These are phyloP conservation scores for Idris sp. DNA, from an alignment of 1,140 invertebrate species.

Conservation along the genomic window DNA sequence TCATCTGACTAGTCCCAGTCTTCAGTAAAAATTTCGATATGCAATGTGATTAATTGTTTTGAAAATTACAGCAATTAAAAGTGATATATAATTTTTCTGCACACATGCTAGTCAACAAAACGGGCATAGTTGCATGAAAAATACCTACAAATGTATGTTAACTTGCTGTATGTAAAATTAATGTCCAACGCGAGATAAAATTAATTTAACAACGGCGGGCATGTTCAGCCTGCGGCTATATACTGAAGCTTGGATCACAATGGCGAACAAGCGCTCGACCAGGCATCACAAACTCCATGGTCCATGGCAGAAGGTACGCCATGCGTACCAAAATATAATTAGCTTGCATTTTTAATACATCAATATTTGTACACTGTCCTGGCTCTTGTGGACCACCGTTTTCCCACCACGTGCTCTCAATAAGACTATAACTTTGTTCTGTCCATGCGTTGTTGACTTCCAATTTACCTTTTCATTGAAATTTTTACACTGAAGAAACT, in stretches of 20 bases:
- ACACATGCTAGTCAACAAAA: neutral
- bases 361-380: constrained; percentile 78
- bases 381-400: constrained; percentile 59
- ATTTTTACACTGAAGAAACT: constrained; percentile 45
- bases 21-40: too few relatives aligned
- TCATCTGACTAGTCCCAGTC: too few relatives aligned
- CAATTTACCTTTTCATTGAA: constrained; percentile 52
- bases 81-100: constrained; percentile 33
- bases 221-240: constrained; percentile 71
- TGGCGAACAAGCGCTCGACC: constrained; percentile 71
- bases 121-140: constrained; percentile 43
- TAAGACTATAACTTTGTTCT: constrained; percentile 60
- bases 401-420: constrained; percentile 59
- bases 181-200: constrained; percentile 77
- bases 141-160: neutral
- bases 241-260: constrained; percentile 77
- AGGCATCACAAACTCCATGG: constrained; percentile 69
- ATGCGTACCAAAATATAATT: constrained; percentile 78
- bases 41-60: too few relatives aligned
- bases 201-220: constrained; percentile 77
- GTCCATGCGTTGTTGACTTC: constrained; percentile 54
- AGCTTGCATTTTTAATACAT: constrained; percentile 78
- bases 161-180: constrained; percentile 70
- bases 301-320: constrained; percentile 56
- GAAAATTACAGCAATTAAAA: too few relatives aligned